Percentiles rank a stretch among this genome's conserved stretches.
Conservation (phyloP, 2,113 vertebrate genomes). For the Cyanoderma ruficeps region DNA sequence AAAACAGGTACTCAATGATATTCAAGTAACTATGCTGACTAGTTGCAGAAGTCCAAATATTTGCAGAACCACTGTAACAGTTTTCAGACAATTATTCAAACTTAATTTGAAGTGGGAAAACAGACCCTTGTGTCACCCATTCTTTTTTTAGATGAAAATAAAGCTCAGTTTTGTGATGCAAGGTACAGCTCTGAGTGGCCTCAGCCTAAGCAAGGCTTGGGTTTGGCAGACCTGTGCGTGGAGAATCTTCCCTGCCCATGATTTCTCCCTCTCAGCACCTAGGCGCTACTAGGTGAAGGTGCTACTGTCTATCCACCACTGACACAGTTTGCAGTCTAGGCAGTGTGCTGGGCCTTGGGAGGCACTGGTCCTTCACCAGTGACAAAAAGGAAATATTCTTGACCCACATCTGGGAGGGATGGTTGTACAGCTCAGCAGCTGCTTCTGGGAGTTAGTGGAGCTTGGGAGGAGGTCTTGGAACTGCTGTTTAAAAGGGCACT, state of each 20-base stretch:
- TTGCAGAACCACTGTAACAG: background rate
- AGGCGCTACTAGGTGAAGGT: background rate
- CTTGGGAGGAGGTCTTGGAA: background rate
- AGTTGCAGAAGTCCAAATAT: background rate
- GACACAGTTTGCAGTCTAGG: background rate
- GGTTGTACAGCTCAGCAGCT: background rate
- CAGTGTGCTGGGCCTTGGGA: background rate
- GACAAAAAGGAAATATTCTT: background rate
- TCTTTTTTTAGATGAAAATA: background rate
- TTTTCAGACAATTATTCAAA: background rate
- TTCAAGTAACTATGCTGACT: background rate
- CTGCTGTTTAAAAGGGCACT: background rate
- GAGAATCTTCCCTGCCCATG: background rate
- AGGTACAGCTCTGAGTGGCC: too few relatives aligned
- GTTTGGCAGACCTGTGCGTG: background rate
- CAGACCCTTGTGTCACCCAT: background rate
- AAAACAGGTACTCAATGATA: background rate
- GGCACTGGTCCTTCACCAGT: background rate
- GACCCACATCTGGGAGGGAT: background rate
- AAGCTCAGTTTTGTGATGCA: background rate
- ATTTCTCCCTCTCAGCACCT: background rate
- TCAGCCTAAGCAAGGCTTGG: background rate
- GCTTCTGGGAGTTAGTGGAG: background rate
- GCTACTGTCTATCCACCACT: fast-evolving
- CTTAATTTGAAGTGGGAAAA: background rate